Evolutionary conservation across 2,888 invertebrate species (phyloP), one percentile per base, ranked within the genome.

Genomic region (Pinctada fucata): DNA sequence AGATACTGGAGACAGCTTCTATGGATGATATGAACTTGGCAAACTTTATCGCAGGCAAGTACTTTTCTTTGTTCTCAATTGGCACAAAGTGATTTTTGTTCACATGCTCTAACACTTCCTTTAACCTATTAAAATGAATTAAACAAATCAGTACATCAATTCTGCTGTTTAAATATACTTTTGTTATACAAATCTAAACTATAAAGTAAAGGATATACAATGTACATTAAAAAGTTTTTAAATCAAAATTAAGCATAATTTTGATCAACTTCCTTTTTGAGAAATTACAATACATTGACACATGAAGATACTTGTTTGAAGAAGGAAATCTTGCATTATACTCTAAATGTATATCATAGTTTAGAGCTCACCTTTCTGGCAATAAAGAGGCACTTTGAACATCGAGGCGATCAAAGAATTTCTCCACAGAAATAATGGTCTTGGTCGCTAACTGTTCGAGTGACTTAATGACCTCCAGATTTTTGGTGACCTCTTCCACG

Each of bases 21-120:
- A 58, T 58, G 58, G 58, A 58, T 58, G 58, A 58, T 6, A 58
- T 58, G 58, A 58, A 58, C 58, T 58, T 58, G 13, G 58, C 58
- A 58, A 58, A 58, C 13, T 58, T 58, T 6, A 58, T 13, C 13
- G 6, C 58, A 10, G 58, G 58, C 1, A 58, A 13, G 58, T 58
- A 58, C 13, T 58, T 58, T 13, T 58, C 58, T 58, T 58, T 58
- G 13, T 58, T 58, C 58, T 58, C 58, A 1, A 58, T 58, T 1
- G 58, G 58, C 13, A 13, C 6, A 58, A 58, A 58, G 13, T 58
- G 58, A 58, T 58, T 58, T 13, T 13, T 58, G 58, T 58, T 13
- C 13, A 58, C 58, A 58, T 58, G 58, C 58, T 58, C 58, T 10
- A 58, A 10, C 13, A 58, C 58, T 1, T 58, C 58, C 58, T 58